Base-by-base conservation (phyloP, 2,888 invertebrate species). In the Cephalotes varians region DNA sequence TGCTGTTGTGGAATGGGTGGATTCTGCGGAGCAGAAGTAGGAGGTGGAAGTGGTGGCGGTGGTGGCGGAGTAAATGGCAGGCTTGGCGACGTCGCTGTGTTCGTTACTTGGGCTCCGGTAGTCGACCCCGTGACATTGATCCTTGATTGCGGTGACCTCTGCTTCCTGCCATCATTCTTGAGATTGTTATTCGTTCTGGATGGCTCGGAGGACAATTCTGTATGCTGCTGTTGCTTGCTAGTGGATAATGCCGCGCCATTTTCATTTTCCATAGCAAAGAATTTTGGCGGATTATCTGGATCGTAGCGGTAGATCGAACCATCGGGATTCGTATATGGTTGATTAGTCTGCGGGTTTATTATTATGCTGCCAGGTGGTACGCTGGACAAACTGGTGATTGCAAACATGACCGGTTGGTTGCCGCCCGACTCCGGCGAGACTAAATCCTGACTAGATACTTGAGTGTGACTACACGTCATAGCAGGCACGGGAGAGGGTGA, bases 351-450 rank as follows among this genome's bases (percentile, higher is more conserved):
- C 34, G 98, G 98, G 94, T 98, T 98, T 94, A 99, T 98, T 91
- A 98, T 97, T 91, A 98, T 95, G 90, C 98, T 98, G 84, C 98
- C 98, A 80, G 97, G 96, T 72, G 98, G 98, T 84, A 98, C 98
- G 87, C 97, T 96, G 58, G 97, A 96, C 94, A 98, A 96, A 95
- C 97, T 98, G 47, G 98, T 97, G 74, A 98, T 98, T 72, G 98
- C 98, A 98, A 98, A 98, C 94, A 98, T 96, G 67, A 97, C 96
- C 58, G 95, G 95, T 83, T 94, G 92, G 86, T 86, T 88, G 86
- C 87, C 89, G 67, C 90, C 87, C 69, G 93, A 90, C 73, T 93
- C 92, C 51, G 92, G 91, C 2, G 92, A 92, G 5, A 84, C 85
- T 37, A 91, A 88, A 79, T 93, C 93, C 81, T 95, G 95, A 93